phyloP scores from a whole-genome alignment of 2,113 vertebrate genomes.

The Rattus norvegicus region GRCr8 NC_086028.1:19368001-19368500 shows the following conservation, averaged over 20 bases:
- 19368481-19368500: background rate
- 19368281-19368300: background rate
- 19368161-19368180: background rate
- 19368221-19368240: background rate
- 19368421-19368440: background rate
- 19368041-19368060: too few relatives aligned
- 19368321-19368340: background rate
- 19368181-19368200: background rate
- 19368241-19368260: background rate
- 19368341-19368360: background rate
- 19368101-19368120: background rate
- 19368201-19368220: background rate
- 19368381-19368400: accelerated
- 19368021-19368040: too few relatives aligned
- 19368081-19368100: background rate
- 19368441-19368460: background rate
- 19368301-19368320: background rate
- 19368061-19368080: background rate
- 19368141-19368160: background rate
- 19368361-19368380: background rate
- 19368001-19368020: too few relatives aligned
- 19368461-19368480: background rate
- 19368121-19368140: background rate
- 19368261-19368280: background rate
- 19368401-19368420: background rate